Evolutionary conservation across 2,797 vertebrate species (phyloP).

Genomic region (Eulemur coronatus): DNA sequence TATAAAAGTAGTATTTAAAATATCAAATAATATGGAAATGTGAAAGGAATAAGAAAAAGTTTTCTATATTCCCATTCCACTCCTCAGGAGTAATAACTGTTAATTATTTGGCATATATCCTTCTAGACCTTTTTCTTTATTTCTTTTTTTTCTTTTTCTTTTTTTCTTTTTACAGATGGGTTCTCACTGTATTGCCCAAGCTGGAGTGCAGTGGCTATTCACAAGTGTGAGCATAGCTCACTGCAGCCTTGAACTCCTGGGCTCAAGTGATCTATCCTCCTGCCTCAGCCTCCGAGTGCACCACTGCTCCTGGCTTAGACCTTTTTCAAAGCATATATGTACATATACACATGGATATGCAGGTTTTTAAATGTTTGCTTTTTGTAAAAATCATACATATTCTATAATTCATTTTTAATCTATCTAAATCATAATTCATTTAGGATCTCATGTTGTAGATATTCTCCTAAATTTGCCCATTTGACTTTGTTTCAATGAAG

Average conservation of each 20-base stretch:
- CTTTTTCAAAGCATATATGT: not conserved
- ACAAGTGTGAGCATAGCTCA: not conserved
- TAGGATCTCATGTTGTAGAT: constrained; percentile 2
- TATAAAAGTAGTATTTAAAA: constrained; percentile 38
- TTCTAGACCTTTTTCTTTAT: not conserved
- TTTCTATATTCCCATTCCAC: not conserved
- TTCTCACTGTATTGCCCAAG: not conserved
- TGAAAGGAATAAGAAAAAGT: not conserved
- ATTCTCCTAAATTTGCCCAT: not conserved
- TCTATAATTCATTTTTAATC: not conserved
- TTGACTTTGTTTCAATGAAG: constrained; percentile 16
- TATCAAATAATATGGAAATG: constrained; percentile 17
- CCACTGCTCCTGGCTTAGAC: not conserved
- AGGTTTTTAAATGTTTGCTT: not conserved
- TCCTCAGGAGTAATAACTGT: not conserved
- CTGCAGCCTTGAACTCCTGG: not conserved
- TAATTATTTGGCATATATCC: not conserved
- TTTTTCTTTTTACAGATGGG: not conserved
- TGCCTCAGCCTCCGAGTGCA: not conserved
- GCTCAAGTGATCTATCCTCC: not conserved
- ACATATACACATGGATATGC: not conserved
- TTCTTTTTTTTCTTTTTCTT: not conserved
- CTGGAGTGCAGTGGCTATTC: not conserved
- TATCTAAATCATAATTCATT: not conserved
- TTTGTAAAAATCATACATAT: not conserved